phyloP scores from a whole-genome alignment of 1,140 invertebrate genomes.

The Microplitis mediator region DNA sequence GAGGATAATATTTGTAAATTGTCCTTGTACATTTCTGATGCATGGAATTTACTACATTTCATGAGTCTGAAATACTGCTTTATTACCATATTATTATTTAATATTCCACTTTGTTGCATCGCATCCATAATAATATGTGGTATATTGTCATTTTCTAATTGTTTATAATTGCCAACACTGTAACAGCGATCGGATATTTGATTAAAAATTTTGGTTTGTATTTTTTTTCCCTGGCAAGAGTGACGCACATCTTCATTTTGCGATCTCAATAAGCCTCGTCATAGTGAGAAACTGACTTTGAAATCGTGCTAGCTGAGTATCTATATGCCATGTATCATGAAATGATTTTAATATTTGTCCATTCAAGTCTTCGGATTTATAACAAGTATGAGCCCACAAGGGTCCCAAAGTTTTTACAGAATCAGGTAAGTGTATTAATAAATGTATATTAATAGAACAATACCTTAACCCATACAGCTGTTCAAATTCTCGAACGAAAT shows the following conservation, averaged over 20 bases:
- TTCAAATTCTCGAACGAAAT: conserved; percentile 22
- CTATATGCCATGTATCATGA: conserved; percentile 18
- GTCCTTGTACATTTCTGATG: not conserved
- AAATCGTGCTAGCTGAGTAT: conserved; percentile 3
- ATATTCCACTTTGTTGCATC: not conserved
- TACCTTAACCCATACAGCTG: conserved; percentile 15
- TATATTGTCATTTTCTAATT: not conserved
- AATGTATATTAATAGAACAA: conserved; percentile 25
- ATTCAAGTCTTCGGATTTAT: conserved; percentile 32
- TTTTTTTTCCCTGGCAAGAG: conserved; percentile 9
- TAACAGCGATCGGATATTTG: not conserved
- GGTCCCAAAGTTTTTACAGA: conserved; percentile 36
- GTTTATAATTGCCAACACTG: not conserved
- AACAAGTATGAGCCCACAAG: conserved; percentile 32
- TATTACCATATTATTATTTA: not conserved
- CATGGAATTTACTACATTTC: not conserved
- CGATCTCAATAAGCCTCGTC: not conserved
- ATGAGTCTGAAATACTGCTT: not conserved
- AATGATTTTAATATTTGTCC: conserved; percentile 10
- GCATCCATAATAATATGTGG: not conserved
- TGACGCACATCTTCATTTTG: not conserved
- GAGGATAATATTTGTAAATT: not conserved
- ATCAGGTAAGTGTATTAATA: conserved; percentile 32
- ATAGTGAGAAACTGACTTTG: conserved; percentile 13
- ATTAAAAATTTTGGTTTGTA: conserved; percentile 12